Conservation (phyloP, 2,888 invertebrate genomes). For the Cosmorhoe ocellata region DNA sequence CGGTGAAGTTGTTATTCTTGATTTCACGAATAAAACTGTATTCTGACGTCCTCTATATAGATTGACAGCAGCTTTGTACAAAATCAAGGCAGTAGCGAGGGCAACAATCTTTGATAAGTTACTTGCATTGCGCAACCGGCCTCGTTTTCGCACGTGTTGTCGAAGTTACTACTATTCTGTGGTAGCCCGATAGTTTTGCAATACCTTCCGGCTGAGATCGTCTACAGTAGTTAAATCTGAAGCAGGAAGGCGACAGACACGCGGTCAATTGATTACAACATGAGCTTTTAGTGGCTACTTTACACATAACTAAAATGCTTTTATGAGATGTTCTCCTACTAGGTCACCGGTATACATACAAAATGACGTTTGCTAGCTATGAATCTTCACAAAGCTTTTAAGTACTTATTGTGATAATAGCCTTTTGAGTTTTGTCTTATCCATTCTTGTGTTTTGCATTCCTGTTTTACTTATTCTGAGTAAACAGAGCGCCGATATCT, state of each 20-base stretch:
- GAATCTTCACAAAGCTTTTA: too few relatives aligned
- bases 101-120: slow-evolving; percentile 72
- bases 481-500: background rate
- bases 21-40: too few relatives aligned
- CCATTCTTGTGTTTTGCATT: too few relatives aligned
- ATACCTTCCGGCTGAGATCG: slow-evolving; percentile 53
- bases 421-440: too few relatives aligned
- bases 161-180: slow-evolving; percentile 20
- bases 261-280: slow-evolving; percentile 29
- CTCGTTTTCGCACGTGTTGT: slow-evolving; percentile 71
- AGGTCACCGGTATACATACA: background rate
- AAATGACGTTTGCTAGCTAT: too few relatives aligned
- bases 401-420: too few relatives aligned
- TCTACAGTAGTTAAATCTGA: slow-evolving; percentile 34
- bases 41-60: too few relatives aligned
- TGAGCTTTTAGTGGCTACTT: slow-evolving; percentile 15
- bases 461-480: too few relatives aligned
- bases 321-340: background rate
- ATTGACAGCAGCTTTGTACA: too few relatives aligned
- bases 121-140: slow-evolving; percentile 66
- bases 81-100: slow-evolving; percentile 38
- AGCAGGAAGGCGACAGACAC: slow-evolving; percentile 33
- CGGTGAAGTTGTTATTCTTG: too few relatives aligned
- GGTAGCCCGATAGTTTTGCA: slow-evolving; percentile 55
- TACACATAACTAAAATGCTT: background rate